phyloP scores from a whole-genome alignment of 2,797 vertebrate genomes.

The Neomorphus geoffroyi region DNA sequence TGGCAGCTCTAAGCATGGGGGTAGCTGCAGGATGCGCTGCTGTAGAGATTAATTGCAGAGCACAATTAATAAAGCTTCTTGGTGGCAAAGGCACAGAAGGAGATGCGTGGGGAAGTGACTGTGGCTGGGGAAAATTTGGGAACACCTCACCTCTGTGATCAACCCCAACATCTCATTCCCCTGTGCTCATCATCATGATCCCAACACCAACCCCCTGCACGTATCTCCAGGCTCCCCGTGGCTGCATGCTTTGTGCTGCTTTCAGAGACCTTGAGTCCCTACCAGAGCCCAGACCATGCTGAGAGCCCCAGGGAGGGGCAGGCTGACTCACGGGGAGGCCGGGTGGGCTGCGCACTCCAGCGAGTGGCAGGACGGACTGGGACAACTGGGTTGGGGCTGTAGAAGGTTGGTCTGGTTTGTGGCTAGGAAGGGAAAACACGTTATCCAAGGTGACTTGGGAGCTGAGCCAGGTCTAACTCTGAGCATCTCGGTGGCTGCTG shows the following conservation, averaged over 20 bases:
- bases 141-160: not conserved
- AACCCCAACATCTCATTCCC: not conserved
- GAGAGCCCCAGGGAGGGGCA: fast-evolving
- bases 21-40: constrained; percentile 64
- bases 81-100: not conserved
- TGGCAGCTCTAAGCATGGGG: constrained; percentile 73
- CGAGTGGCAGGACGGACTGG: constrained; percentile 84
- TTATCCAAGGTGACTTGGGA: not conserved
- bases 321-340: constrained; percentile 82
- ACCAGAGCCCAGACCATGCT: fast-evolving
- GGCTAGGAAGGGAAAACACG: constrained; percentile 72
- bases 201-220: not conserved
- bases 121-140: not conserved
- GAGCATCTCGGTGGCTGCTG: not conserved
- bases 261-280: not conserved
- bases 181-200: not conserved
- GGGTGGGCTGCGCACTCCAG: constrained; percentile 83
- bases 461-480: not conserved
- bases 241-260: not conserved
- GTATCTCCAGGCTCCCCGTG: not conserved
- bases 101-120: fast-evolving
- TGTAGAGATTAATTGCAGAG: not conserved
- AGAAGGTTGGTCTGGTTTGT: constrained; percentile 79
- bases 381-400: constrained; percentile 76
- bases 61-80: not conserved